A percentile compares a stretch with the other conserved stretches of the same genome.
Evolutionary conservation across 2,888 invertebrate genomes (phyloP).

Genomic region (Lycophotia porphyrea): DNA sequence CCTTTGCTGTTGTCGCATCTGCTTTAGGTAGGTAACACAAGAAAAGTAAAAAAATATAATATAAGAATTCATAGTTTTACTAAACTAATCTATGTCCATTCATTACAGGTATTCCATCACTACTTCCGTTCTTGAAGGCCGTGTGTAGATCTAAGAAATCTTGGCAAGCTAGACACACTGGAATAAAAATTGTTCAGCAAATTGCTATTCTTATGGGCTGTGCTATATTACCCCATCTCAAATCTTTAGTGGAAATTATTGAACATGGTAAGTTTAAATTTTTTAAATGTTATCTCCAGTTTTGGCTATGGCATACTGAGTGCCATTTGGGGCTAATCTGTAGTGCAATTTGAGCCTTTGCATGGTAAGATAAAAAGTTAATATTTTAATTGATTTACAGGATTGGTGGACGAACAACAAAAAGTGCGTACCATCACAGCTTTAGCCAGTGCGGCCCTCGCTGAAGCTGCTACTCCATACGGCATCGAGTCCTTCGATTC

Average conservation of each 20-base stretch:
- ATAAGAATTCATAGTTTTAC: background rate
- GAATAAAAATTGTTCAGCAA: conserved; percentile 99
- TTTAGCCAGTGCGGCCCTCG: conserved; percentile 98
- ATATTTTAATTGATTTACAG: conserved; percentile 78
- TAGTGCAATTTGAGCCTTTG: background rate
- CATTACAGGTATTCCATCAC: conserved; percentile 95
- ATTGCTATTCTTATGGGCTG: conserved; percentile 99
- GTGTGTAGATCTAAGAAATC: conserved; percentile 99
- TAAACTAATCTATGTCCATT: conserved; percentile 12
- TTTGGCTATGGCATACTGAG: background rate
- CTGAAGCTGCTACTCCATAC: conserved; percentile 99
- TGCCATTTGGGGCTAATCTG: background rate
- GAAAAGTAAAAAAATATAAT: background rate
- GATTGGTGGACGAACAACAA: conserved; percentile 99
- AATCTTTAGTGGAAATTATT: conserved; percentile 99
- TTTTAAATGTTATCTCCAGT: background rate
- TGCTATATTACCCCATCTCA: conserved; percentile 99
- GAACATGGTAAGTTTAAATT: conserved; percentile 94
- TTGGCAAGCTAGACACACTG: conserved; percentile 99
- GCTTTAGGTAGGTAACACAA: conserved; percentile 93
- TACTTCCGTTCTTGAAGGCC: conserved; percentile 99
- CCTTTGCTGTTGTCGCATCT: conserved; percentile 99
- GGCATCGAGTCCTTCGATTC: conserved; percentile 99
- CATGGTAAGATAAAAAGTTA: background rate
- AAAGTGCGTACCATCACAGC: conserved; percentile 99